These are phyloP conservation scores for Pyrocephalus nanus DNA, from an alignment of 2,797 vertebrate genomes.

Conservation along the genomic window DNA sequence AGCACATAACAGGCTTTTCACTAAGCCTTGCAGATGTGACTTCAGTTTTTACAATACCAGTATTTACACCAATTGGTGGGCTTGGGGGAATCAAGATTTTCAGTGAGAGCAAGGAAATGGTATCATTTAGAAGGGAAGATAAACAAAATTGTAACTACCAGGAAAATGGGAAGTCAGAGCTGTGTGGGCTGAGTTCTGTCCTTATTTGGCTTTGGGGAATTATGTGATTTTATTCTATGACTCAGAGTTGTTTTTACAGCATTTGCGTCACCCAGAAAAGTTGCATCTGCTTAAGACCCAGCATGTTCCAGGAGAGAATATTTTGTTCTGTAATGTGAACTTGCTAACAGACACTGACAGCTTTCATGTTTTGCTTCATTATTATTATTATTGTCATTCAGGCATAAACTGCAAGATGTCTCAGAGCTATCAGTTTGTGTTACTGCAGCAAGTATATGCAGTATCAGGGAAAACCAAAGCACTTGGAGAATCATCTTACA, in stretches of 20 bases:
- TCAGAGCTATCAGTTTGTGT: background rate
- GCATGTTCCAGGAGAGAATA: constrained; percentile 32
- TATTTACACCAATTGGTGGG: background rate
- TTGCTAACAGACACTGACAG: background rate
- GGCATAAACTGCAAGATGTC: background rate
- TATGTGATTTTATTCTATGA: constrained; percentile 61
- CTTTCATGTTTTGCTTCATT: background rate
- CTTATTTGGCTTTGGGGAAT: constrained; percentile 56
- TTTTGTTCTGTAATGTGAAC: constrained; percentile 51
- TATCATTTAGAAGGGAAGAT: background rate
- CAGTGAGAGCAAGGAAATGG: background rate
- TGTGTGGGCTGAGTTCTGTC: constrained; percentile 33
- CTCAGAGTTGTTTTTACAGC: constrained; percentile 61
- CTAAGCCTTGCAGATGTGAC: background rate
- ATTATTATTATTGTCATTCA: background rate
- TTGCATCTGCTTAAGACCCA: constrained; percentile 48
- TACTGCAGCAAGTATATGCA: background rate
- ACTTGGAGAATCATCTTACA: background rate
- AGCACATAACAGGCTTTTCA: background rate
- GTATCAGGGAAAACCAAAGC: background rate
- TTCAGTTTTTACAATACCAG: background rate
- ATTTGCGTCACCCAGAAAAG: constrained; percentile 52
- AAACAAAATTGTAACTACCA: constrained; percentile 9
- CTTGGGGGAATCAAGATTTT: background rate
- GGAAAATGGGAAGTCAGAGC: constrained; percentile 15